Percentiles rank a stretch among this genome's conserved stretches.
These are phyloP conservation scores for Vannuccia rotundouncinata DNA, from an alignment of 2,888 invertebrate genomes.

Conservation along the genomic window DNA sequence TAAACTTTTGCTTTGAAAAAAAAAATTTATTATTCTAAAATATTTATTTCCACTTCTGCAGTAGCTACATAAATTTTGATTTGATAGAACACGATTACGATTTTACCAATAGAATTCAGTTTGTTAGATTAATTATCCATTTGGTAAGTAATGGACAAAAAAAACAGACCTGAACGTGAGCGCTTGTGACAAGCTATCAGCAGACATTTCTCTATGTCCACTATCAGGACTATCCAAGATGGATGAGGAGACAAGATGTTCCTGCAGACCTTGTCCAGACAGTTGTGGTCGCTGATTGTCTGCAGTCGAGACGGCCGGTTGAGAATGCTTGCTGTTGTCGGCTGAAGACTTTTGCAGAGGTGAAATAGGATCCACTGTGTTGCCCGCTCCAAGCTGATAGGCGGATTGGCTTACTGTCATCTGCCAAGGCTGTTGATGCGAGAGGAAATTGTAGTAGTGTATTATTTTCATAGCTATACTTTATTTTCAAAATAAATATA, in stretches of 20 bases:
- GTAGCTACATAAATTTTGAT: too few species aligned
- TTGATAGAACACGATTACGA: too few species aligned
- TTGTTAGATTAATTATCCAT: neutral
- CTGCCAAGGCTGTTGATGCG: neutral
- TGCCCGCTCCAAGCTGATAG: neutral
- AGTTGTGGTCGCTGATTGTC: neutral
- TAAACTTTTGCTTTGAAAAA: neutral
- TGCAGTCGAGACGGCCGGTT: neutral
- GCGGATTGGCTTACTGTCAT: neutral
- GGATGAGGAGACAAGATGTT: neutral
- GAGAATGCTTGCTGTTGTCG: neutral
- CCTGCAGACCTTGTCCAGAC: neutral
- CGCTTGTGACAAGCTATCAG: slow-evolving; percentile 40
- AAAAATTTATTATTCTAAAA: too few species aligned
- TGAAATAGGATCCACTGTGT: neutral
- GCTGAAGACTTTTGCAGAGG: neutral
- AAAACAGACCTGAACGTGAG: slow-evolving; percentile 21
- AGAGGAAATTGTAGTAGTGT: too few species aligned
- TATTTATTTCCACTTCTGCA: too few species aligned
- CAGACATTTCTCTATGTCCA: slow-evolving; percentile 55
- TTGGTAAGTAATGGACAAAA: neutral
- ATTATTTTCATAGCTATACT: too few species aligned
- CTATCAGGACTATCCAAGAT: slow-evolving; percentile 49
- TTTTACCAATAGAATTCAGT: too few species aligned
- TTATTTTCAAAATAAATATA: too few species aligned